phyloP scores from a whole-genome alignment of 2,888 invertebrate species.

The Trissolcus japonicus region DNA sequence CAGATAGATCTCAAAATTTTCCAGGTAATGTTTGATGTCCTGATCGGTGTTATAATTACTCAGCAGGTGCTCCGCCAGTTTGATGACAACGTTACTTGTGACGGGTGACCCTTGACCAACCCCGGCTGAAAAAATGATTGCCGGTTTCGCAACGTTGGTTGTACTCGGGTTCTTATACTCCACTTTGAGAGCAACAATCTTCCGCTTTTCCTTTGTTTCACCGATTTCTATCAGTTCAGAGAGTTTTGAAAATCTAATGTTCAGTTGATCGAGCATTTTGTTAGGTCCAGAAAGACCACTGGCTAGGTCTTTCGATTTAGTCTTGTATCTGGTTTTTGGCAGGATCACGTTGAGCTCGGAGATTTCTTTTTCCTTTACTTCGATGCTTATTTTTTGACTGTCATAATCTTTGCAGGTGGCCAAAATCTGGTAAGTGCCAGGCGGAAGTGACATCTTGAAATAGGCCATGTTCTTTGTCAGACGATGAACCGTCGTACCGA shows the following conservation, averaged over 20 bases:
- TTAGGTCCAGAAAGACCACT: slow-evolving; percentile 56
- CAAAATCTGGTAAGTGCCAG: slow-evolving; percentile 82
- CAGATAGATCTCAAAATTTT: slow-evolving; percentile 68
- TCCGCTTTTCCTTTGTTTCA: slow-evolving; percentile 59
- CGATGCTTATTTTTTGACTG: slow-evolving; percentile 76
- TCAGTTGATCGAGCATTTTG: slow-evolving; percentile 64
- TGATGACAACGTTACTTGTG: slow-evolving; percentile 67
- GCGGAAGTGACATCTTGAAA: slow-evolving; percentile 84
- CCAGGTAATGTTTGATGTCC: slow-evolving; percentile 62
- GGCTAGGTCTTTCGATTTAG: slow-evolving; percentile 7
- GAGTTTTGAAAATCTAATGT: slow-evolving; percentile 66
- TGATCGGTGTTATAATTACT: slow-evolving; percentile 63
- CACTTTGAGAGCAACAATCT: slow-evolving; percentile 69
- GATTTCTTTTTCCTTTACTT: slow-evolving; percentile 74
- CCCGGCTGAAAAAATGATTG: slow-evolving; percentile 69
- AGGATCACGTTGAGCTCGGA: slow-evolving; percentile 71
- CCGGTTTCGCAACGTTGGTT: slow-evolving; percentile 61
- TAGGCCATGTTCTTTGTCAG: slow-evolving; percentile 84
- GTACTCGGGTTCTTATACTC: slow-evolving; percentile 58
- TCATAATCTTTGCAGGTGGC: slow-evolving; percentile 81
- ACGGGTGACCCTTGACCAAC: slow-evolving; percentile 66
- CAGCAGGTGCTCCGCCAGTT: slow-evolving; percentile 68
- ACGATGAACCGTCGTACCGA: slow-evolving; percentile 80
- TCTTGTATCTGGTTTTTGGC: slow-evolving; percentile 44
- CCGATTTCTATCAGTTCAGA: slow-evolving; percentile 68